Percentiles rank a stretch among this genome's conserved stretches.
Conservation (phyloP, 2,888 invertebrate species). For the Smittia sp. region DNA sequence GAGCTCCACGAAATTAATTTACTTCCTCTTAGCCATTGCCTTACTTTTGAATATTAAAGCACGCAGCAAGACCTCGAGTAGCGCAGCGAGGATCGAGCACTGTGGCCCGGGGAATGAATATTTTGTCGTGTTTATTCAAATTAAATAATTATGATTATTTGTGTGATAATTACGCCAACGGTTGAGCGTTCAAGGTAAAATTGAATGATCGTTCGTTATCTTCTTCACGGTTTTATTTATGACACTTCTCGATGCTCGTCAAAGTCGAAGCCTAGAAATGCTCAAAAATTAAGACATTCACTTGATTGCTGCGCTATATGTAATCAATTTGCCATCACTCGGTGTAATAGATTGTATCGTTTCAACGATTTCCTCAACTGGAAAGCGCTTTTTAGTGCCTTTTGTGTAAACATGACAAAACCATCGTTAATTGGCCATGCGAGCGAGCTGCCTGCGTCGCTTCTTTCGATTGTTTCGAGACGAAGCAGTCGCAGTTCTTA, state of each 20-base stretch:
- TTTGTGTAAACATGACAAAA: conserved; percentile 40
- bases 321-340: conserved; percentile 18
- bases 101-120: too few relatives aligned
- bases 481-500: conserved; percentile 34
- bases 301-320: neutral
- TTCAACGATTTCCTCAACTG: conserved; percentile 13
- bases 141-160: conserved; percentile 39
- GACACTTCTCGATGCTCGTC: neutral
- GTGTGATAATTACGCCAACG: conserved; percentile 5
- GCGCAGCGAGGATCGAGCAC: neutral
- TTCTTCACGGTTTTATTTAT: conserved; percentile 26
- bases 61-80: conserved; percentile 19
- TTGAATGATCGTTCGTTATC: neutral
- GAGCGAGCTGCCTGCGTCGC: conserved; percentile 23
- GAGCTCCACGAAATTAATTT: conserved; percentile 23
- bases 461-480: conserved; percentile 23
- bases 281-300: conserved; percentile 33
- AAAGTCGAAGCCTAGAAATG: neutral
- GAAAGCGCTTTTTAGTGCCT: conserved; percentile 24
- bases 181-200: neutral
- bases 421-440: conserved; percentile 39
- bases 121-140: conserved; percentile 35
- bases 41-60: conserved; percentile 27
- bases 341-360: neutral
- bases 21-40: conserved; percentile 14